Conservation (phyloP, 2,797 vertebrate species). For the Sciurus vulgaris region DNA sequence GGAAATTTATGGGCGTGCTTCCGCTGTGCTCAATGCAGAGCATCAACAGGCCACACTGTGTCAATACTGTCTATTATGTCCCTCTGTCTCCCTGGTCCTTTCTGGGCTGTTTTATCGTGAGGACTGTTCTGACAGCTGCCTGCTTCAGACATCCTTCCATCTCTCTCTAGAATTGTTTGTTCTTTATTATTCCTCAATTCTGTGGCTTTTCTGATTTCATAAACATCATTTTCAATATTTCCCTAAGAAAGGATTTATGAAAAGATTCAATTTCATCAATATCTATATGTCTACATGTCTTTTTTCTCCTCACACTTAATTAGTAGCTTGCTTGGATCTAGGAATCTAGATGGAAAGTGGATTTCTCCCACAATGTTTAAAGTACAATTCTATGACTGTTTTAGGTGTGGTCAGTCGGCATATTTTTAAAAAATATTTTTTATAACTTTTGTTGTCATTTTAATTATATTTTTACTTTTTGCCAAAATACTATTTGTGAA, state of each 20-base stretch:
- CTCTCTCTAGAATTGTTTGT: background rate
- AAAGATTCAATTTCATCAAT: slow-evolving; percentile 6
- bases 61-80: slow-evolving; percentile 8
- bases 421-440: background rate
- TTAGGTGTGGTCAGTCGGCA: background rate
- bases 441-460: background rate
- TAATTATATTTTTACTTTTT: background rate
- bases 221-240: background rate
- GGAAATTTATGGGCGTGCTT: slow-evolving; percentile 30
- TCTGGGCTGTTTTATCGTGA: background rate
- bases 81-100: background rate
- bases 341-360: background rate
- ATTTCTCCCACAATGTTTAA: background rate
- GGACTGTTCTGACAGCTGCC: background rate
- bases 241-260: background rate
- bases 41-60: background rate
- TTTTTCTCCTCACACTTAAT: background rate
- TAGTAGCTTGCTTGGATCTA: background rate
- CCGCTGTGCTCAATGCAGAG: slow-evolving; percentile 58
- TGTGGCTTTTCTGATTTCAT: background rate
- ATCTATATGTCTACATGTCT: background rate
- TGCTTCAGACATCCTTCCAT: background rate
- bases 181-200: background rate
- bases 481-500: background rate
- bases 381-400: background rate